Base-by-base conservation (phyloP, 2,888 invertebrate species). In the Isotomurus palustris region DNA sequence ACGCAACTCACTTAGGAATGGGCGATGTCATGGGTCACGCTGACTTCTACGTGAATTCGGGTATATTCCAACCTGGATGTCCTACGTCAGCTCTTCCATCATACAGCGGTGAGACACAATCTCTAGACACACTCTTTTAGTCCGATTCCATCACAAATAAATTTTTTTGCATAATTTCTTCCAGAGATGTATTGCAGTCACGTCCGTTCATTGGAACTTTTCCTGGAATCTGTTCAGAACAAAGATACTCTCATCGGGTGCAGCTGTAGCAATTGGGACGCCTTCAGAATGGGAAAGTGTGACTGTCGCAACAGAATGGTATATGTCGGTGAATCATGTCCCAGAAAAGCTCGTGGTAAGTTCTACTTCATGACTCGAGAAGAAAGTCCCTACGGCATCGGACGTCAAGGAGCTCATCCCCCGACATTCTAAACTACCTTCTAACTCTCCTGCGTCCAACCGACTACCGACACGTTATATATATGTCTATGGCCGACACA, bases 11-110 rank as follows among this genome's bases (percentile, higher is more conserved):
- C 45, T 28, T 66, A 2, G 66, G 66, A 24, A 60, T 62, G 60
- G 66, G 66, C 8, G 48, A 60, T 8, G 53, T 54, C 27, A 50
- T 44, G 21, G 62, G 62, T 1, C 59, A 58, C 28, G 56, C 59
- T 10, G 62, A 62, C 22, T 45, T 62, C n/a, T 62, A 56, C 24
- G 58, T 53, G 45, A 62, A 62, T 17, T 32, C 52, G 29, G 66
- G 66, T 17, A 66, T 66, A n/a, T 66, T 60, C 21, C 66, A 66
- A 38, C 66, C 66, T 22, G 66, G 66, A 12, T 66, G 66, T 51
- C 54, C 56, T 17, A 60, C 49, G 12, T 36, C 56, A 3, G 24
- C 40, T 6, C 44, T 60, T 8, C 58, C 62, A 8, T 58, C 48
- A n/a, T 66, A 66, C 49, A 56, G 60, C 5, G 44, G 63, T 62